A percentile compares a stretch with the other conserved stretches of the same genome.
phyloP scores from a whole-genome alignment of 2,797 vertebrate species.

The Propithecus deckenii region DNA sequence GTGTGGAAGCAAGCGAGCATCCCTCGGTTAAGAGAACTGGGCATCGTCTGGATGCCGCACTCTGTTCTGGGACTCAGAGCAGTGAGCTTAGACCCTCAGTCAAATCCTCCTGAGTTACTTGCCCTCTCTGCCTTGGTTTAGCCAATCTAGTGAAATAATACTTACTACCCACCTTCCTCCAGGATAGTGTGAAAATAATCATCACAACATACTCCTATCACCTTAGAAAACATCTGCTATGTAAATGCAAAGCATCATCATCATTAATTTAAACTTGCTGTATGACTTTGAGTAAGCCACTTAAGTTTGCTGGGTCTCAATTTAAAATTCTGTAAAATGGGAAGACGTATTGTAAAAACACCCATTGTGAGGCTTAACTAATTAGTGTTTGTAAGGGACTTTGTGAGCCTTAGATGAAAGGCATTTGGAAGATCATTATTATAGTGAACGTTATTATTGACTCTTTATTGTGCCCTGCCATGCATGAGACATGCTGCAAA shows the following conservation, averaged over 20 bases:
- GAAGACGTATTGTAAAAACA: constrained; percentile 54
- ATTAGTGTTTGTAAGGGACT: constrained; percentile 73
- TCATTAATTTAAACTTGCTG: constrained; percentile 12
- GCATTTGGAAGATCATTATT: constrained; percentile 60
- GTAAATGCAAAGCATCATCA: constrained; percentile 34
- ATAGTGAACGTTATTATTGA: constrained; percentile 54
- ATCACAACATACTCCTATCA: not conserved
- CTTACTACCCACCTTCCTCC: not conserved
- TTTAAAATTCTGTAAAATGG: constrained; percentile 67
- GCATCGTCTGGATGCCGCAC: no score
- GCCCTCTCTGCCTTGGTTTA: constrained; percentile 7
- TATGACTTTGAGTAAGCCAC: constrained; percentile 52
- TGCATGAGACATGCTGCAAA: constrained; percentile 55
- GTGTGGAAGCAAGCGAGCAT: not conserved
- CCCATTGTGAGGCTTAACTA: constrained; percentile 65
- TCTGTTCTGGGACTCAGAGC: not conserved
- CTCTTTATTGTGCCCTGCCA: constrained; percentile 48
- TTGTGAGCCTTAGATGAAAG: constrained; percentile 73
- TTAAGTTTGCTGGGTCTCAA: constrained; percentile 33
- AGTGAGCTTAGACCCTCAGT: not conserved
- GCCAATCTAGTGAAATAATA: not conserved
- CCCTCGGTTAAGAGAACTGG: not conserved
- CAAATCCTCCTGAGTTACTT: not conserved
- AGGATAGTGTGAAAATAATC: not conserved
- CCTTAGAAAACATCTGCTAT: constrained; percentile 8